Evolutionary conservation across 1,140 invertebrate genomes (phyloP).

Genomic region (Leucophenga varia): DNA sequence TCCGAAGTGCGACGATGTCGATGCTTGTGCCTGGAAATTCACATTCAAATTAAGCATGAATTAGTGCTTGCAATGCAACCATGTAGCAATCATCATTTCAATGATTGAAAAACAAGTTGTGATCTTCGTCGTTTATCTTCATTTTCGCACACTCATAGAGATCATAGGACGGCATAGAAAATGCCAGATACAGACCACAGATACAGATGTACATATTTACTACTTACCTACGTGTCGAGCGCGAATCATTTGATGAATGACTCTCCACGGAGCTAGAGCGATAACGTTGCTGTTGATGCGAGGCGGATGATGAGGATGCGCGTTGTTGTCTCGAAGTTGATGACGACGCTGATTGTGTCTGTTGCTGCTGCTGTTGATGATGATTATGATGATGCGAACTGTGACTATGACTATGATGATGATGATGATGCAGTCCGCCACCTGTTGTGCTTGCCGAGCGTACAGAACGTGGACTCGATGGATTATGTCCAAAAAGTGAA

Average conservation of each 20-base stretch:
- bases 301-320: slow-evolving; percentile 36
- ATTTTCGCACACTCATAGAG: too few relatives aligned
- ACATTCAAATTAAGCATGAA: not conserved
- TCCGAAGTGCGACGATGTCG: slow-evolving; percentile 79
- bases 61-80: too few relatives aligned
- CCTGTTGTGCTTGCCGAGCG: slow-evolving; percentile 63
- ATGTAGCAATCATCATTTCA: too few relatives aligned
- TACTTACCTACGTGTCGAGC: slow-evolving; percentile 65
- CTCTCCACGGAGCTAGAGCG: slow-evolving; percentile 75
- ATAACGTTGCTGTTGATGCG: slow-evolving; percentile 49
- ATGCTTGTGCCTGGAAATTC: slow-evolving; percentile 66
- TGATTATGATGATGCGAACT: slow-evolving; percentile 2
- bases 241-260: slow-evolving; percentile 78
- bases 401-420: slow-evolving; percentile 37
- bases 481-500: slow-evolving; percentile 68
- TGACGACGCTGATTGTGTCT: slow-evolving; percentile 27
- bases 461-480: slow-evolving; percentile 65
- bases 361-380: slow-evolving; percentile 27
- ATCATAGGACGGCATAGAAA: not conserved
- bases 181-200: too few relatives aligned
- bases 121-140: too few relatives aligned
- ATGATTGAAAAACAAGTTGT: too few relatives aligned
- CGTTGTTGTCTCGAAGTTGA: slow-evolving; percentile 33
- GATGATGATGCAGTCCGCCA: slow-evolving; percentile 43
- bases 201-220: slow-evolving; percentile 4